These are phyloP conservation scores for Nesoenas mayeri DNA, from an alignment of 2,113 vertebrate genomes.

Conservation along the genomic window DNA sequence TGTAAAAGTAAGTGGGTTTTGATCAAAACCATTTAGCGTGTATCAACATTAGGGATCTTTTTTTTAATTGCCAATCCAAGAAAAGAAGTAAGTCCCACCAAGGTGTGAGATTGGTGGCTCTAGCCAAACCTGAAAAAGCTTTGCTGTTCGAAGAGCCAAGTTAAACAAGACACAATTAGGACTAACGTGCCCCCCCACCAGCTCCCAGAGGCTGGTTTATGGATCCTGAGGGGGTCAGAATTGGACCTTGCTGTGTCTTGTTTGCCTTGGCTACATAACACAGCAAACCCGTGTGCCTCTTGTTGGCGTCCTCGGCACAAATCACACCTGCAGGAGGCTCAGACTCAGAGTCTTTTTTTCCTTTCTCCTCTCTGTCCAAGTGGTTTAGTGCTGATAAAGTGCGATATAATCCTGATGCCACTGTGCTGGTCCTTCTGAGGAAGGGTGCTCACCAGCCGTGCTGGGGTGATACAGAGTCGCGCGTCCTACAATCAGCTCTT, in stretches of 20 bases:
- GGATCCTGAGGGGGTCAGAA: constrained; percentile 34
- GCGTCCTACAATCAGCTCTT: background rate
- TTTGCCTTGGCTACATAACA: constrained; percentile 59
- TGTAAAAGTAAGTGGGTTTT: constrained; percentile 8
- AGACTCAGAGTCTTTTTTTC: background rate
- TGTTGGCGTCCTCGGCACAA: constrained; percentile 12
- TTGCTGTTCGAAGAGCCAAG: constrained; percentile 56
- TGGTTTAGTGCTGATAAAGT: background rate
- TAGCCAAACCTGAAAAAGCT: constrained; percentile 51
- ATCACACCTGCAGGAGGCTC: constrained; percentile 56
- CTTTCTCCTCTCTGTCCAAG: background rate
- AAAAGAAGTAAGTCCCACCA: background rate
- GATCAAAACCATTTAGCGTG: constrained; percentile 21
- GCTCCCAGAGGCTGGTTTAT: constrained; percentile 46
- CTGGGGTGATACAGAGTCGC: background rate
- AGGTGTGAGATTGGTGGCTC: constrained; percentile 50
- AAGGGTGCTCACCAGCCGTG: rapidly evolving
- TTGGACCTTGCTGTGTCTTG: constrained; percentile 39
- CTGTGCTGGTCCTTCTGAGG: background rate
- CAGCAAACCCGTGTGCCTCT: background rate
- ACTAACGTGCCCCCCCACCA: constrained; percentile 27
- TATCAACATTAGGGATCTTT: background rate
- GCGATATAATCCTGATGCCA: background rate
- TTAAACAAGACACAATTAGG: constrained; percentile 70
- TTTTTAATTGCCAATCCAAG: constrained; percentile 19